Evolutionary conservation across 2,113 vertebrate species (phyloP).

Genomic region (Serinus canaria): DNA sequence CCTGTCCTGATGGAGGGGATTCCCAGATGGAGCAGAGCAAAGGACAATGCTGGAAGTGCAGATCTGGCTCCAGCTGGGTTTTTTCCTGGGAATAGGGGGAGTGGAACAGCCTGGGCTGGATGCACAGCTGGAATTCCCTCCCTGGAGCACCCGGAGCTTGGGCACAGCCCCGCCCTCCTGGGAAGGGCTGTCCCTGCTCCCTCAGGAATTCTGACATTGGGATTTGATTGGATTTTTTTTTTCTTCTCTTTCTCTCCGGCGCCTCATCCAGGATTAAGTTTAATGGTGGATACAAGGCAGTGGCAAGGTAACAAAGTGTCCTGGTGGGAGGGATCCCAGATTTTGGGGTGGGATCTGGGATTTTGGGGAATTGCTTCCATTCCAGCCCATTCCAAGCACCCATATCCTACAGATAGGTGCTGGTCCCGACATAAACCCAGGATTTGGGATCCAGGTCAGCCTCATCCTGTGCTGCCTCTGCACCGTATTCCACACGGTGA

Average conservation of each 20-base stretch:
- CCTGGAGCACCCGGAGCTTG: background rate
- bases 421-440: background rate
- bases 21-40: background rate
- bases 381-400: background rate
- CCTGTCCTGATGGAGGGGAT: background rate
- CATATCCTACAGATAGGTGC: accelerated
- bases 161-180: background rate
- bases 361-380: background rate
- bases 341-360: background rate
- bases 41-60: background rate
- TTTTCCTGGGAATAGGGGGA: background rate
- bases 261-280: slow-evolving; percentile 50
- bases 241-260: background rate
- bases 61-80: accelerated
- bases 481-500: background rate
- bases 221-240: background rate
- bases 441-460: background rate
- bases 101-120: background rate
- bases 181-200: background rate
- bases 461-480: background rate
- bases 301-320: slow-evolving; percentile 54
- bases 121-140: background rate
- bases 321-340: background rate
- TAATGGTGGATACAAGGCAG: slow-evolving; percentile 63
- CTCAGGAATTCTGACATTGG: accelerated